Base-by-base conservation (phyloP, 2,113 vertebrate genomes). In the Oryzias woworae region DNA sequence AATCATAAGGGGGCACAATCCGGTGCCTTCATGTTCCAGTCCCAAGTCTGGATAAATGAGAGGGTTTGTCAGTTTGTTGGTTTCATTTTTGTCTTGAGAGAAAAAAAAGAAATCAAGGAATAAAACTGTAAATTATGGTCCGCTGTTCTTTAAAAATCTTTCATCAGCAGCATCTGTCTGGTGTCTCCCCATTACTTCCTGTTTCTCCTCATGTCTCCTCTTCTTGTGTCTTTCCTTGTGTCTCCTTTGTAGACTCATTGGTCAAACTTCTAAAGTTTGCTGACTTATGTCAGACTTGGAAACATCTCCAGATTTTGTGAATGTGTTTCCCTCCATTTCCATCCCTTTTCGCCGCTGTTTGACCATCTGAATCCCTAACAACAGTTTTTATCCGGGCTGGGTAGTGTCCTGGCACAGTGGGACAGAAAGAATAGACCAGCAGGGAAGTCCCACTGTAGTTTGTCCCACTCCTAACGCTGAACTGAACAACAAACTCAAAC, bases 401-500 rank as follows among this genome's bases (percentile, higher is more conserved):
- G 81, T 70, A 73, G 81, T 79, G 69, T 75, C 80, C 83, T 87
- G 84, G 86, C 82, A 77, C 18, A 53, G 74, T 58, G 78, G 52
- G 76, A 55, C 75, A 72, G 78, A 76, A 74, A 76, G 71, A 82
- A 73, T 83, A 24, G 60, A 80, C 73, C 82, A 75, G 77, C 78
- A 79, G 85, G 85, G 85, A 87, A 87, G 88, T 88, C 86, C 86
- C 71, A 81, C 68, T 85, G 87, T 85, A 90, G 84, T 82, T 85
- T 86, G 89, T 87, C 81, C 89, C 82, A 53, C 69, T n/a, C 81
- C 71, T 75, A 61, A 81, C 56, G 16, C 73, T 62, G 81, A 79
- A 76, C 73, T 41, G 69, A 80, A 75, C 83, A 71, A 85, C 86
- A 1, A 20, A 20, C 20, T 20, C 20, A 20, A 20, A 20, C 20